phyloP scores from a whole-genome alignment of 2,797 vertebrate genomes.

The Onychomys torridus region DNA sequence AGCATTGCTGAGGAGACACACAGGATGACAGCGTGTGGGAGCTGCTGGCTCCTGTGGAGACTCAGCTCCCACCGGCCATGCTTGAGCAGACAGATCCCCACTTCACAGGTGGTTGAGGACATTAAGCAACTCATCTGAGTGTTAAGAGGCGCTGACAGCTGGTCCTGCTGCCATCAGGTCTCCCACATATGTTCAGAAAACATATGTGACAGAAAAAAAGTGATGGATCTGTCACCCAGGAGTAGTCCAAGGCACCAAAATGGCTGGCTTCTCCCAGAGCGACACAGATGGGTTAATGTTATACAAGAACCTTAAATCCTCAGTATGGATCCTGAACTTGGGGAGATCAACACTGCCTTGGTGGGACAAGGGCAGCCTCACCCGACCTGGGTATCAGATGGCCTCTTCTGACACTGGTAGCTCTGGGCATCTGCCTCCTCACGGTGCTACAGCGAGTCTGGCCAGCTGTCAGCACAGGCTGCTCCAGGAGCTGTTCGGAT shows the following conservation, averaged over 20 bases:
- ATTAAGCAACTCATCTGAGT: neutral
- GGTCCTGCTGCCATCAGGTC: neutral
- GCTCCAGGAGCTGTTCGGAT: neutral
- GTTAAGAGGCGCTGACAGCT: neutral
- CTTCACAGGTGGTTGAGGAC: neutral
- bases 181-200: neutral
- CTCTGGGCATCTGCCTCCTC: neutral
- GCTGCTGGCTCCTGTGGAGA: neutral
- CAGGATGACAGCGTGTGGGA: accelerated
- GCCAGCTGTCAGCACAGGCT: neutral
- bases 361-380: neutral
- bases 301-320: neutral
- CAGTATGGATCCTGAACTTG: neutral
- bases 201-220: neutral
- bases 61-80: neutral
- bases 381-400: neutral
- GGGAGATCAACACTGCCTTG: neutral
- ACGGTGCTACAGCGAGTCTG: accelerated
- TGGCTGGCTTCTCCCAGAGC: neutral
- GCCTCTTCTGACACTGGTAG: neutral
- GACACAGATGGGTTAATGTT: neutral
- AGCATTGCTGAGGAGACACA: neutral
- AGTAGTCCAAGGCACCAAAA: neutral
- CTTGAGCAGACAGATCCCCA: neutral
- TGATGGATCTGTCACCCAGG: neutral